Evolutionary conservation across 2,888 invertebrate genomes (phyloP), one percentile per base, ranked within the genome.

Genomic region (Eupelmus urozonus): DNA sequence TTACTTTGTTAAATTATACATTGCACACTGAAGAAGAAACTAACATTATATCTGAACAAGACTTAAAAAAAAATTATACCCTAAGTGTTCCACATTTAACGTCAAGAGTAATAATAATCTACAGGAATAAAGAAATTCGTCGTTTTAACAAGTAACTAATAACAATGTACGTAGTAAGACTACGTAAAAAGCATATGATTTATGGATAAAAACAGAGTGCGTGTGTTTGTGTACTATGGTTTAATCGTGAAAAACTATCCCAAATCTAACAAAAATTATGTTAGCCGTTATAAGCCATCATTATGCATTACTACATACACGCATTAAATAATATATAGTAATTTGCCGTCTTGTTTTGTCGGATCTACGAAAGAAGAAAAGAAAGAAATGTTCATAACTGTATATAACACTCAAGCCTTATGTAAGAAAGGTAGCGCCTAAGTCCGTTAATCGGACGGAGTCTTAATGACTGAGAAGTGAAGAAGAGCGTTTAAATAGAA

Each of bases 361-460:
- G 23, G 57, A 42, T 51, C 11, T 74, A 55, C 34, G 45, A 60
- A 34, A 55, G 20, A 69, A 25, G 59, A 57, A 65, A 42, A 80
- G 62, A 57, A 74, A 23, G 53, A 70, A 66, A 85, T 86, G 84
- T 85, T 84, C 78, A 85, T 84, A 85, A 84, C 73, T 84, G 85
- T 85, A 85, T 79, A 85, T 85, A 84, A 84, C 83, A 84, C 83
- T 84, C 82, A 83, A 73, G 85, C 84, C 84, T 84, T 84, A 83
- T 82, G 80, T 84, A 83, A 82, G 81, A 80, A 75, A 69, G 45
- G 63, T 76, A 71, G 73, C 63, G 69, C 53, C 66, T 78, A 79
- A 79, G 65, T 76, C 71, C 67, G 71, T 76, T 70, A 75, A 79
- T 42, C 57, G 73, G 78, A 74, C 40, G 13, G n/a, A 59, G n/a